A percentile compares a stretch with the other conserved stretches of the same genome.
Conservation (phyloP, 1,140 invertebrate genomes). For the Drosophila saltans region DNA sequence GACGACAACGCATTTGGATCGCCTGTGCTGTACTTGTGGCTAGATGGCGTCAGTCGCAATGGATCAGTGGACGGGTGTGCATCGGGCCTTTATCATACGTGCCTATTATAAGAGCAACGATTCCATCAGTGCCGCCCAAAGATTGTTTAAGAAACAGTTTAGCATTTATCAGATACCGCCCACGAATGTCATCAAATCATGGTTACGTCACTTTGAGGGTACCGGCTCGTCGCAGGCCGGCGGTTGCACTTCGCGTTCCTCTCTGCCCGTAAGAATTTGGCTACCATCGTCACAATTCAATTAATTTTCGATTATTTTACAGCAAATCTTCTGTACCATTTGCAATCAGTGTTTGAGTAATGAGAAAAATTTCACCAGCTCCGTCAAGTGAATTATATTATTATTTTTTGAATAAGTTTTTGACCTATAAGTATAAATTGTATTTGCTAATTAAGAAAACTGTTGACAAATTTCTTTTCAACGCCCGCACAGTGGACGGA, state of each 20-base stretch:
- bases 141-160: conserved; percentile 75
- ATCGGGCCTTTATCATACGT: conserved; percentile 75
- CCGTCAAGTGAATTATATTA: conserved; percentile 44
- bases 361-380: conserved; percentile 69
- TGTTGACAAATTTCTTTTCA: conserved; percentile 36
- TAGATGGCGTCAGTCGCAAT: conserved; percentile 47
- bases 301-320: conserved; percentile 11
- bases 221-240: conserved; percentile 70
- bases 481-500: conserved; percentile 6
- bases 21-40: too few relatives aligned
- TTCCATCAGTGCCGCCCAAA: conserved; percentile 73
- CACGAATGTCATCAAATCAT: conserved; percentile 71
- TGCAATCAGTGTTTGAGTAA: conserved; percentile 75
- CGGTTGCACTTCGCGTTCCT: conserved; percentile 41
- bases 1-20: conserved; percentile 1
- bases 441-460: conserved; percentile 54
- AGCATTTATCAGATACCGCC: conserved; percentile 76
- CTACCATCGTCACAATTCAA: neutral
- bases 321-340: conserved; percentile 77
- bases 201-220: conserved; percentile 77
- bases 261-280: conserved; percentile 52
- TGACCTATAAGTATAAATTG: conserved; percentile 42
- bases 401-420: conserved; percentile 28
- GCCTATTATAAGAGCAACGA: conserved; percentile 80
- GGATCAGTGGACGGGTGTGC: conserved; percentile 80